Conservation (phyloP, 1,140 invertebrate species). For the Platyscapa corneri region DNA sequence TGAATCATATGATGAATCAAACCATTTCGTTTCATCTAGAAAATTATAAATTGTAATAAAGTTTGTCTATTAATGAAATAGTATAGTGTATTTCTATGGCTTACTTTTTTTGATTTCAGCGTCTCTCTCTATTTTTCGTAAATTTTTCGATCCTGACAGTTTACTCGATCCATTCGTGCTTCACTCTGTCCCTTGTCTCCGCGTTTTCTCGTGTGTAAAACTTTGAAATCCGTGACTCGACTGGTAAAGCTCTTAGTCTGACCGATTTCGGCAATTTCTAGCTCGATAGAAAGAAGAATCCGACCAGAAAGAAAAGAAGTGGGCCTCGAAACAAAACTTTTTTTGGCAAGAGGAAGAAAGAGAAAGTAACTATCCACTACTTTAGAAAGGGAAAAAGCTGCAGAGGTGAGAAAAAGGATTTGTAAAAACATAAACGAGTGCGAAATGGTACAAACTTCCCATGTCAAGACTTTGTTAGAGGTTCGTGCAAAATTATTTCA, state of each 20-base stretch:
- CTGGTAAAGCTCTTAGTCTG: constrained; percentile 37
- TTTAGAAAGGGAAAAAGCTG: neutral
- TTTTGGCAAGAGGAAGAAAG: constrained; percentile 32
- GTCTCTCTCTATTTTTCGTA: neutral
- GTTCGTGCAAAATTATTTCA: constrained; percentile 43
- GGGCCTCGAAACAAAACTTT: constrained; percentile 43
- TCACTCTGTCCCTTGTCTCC: neutral
- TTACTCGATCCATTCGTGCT: constrained; percentile 14
- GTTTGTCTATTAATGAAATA: too few relatives aligned
- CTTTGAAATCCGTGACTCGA: constrained; percentile 47
- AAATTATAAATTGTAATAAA: too few relatives aligned
- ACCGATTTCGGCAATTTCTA: constrained; percentile 47
- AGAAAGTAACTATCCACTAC: constrained; percentile 30
- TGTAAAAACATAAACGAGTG: constrained; percentile 44
- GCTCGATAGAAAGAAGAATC: neutral
- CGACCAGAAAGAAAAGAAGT: neutral
- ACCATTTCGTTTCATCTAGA: too few relatives aligned
- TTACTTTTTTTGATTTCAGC: neutral
- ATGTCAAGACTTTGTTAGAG: constrained; percentile 28
- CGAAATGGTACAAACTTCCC: constrained; percentile 47
- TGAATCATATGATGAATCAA: too few relatives aligned
- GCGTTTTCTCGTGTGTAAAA: constrained; percentile 42
- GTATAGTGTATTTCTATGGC: neutral
- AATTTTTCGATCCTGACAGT: constrained; percentile 23
- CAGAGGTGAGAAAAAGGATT: constrained; percentile 21